These are phyloP conservation scores for Drosophila ambigua DNA, from an alignment of 1,140 invertebrate species.

Conservation along the genomic window DNA sequence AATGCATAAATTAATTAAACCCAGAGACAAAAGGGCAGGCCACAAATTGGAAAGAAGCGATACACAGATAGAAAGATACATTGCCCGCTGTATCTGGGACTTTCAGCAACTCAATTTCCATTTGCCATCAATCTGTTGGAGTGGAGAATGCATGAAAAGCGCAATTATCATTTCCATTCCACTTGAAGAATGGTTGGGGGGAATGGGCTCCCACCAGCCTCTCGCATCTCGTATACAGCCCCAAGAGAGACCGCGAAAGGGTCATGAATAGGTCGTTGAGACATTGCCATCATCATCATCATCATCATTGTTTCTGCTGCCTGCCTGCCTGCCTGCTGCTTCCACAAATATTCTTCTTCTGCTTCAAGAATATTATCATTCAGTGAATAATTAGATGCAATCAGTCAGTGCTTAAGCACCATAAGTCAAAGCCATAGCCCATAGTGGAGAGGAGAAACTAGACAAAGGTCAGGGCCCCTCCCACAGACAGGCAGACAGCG, in stretches of 20 bases:
- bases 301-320: conserved; percentile 11
- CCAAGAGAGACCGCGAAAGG: conserved; percentile 67
- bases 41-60: conserved; percentile 31
- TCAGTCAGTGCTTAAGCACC: conserved; percentile 79
- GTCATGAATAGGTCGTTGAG: conserved; percentile 77
- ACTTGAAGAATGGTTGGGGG: conserved; percentile 50
- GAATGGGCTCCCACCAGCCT: conserved; percentile 8
- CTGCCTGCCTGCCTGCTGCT: conserved; percentile 7
- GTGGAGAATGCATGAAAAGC: conserved; percentile 68
- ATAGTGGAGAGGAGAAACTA: conserved; percentile 51
- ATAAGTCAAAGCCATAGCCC: conserved; percentile 69
- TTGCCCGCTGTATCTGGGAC: conserved; percentile 7
- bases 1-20: conserved; percentile 69
- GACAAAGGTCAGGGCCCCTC: conserved; percentile 60
- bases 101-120: conserved; percentile 67
- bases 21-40: conserved; percentile 11
- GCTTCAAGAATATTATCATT: conserved; percentile 76
- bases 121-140: conserved; percentile 60
- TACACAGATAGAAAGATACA: conserved; percentile 32
- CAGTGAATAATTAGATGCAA: conserved; percentile 83
- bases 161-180: conserved; percentile 67
- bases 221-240: background rate
- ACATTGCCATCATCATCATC: conserved; percentile 67
- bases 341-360: conserved; percentile 48
- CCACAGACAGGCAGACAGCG: background rate